A percentile compares a stretch with the other conserved stretches of the same genome.
Conservation (phyloP, 2,797 vertebrate genomes). For the Parauchenoglanis punctatus region DNA sequence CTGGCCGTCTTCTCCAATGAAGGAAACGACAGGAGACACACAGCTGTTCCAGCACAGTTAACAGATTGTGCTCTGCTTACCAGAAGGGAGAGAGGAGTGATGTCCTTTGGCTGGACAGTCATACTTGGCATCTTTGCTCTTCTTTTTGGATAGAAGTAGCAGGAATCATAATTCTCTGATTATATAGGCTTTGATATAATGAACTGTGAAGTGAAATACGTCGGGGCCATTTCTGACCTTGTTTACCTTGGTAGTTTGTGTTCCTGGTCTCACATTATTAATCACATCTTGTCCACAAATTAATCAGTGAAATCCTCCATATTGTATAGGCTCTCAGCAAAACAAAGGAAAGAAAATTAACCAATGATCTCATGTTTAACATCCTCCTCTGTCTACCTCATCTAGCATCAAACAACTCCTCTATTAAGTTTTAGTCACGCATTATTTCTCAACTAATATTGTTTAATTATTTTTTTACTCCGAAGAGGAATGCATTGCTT, state of each 20-base stretch:
- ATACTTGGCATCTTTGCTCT: not conserved
- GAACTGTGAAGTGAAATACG: not conserved
- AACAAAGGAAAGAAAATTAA: not conserved
- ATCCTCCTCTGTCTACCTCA: not conserved
- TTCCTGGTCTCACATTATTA: too few relatives aligned
- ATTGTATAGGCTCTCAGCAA: not conserved
- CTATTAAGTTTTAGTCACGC: not conserved
- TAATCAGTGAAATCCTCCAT: not conserved
- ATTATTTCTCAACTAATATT: not conserved
- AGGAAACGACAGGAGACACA: constrained; percentile 45
- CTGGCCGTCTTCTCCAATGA: constrained; percentile 39
- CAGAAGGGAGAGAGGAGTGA: constrained; percentile 3
- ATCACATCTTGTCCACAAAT: not conserved
- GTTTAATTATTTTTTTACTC: not conserved
- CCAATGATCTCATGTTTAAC: not conserved
- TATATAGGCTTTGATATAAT: not conserved
- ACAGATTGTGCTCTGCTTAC: constrained; percentile 49
- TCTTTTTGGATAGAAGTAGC: not conserved
- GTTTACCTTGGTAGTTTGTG: not conserved
- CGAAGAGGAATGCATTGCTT: not conserved
- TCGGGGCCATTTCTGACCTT: not conserved
- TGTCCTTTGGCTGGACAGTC: constrained; percentile 33
- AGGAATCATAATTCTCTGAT: not conserved
- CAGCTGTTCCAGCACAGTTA: constrained; percentile 55
- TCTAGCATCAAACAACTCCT: not conserved